A percentile compares a stretch with the other conserved stretches of the same genome.
These are phyloP conservation scores for Haliaeetus leucogaster DNA, from an alignment of 2,113 vertebrate species.

Conservation along the genomic window DNA sequence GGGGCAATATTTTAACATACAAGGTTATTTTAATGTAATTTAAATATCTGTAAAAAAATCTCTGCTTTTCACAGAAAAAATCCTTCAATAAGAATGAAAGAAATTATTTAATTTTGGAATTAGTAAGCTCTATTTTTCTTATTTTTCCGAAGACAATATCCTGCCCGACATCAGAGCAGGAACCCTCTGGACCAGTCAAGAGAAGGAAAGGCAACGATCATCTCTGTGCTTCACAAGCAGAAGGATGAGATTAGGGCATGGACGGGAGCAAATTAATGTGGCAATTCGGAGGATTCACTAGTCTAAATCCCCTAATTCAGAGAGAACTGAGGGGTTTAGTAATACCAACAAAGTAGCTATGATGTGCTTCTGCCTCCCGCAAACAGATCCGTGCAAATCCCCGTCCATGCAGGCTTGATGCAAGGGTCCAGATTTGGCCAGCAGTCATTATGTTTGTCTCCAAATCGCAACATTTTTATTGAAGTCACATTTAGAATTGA, in stretches of 20 bases:
- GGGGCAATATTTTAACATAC: neutral
- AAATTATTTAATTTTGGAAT: neutral
- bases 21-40: neutral
- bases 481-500: neutral
- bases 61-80: neutral
- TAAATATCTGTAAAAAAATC: neutral
- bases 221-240: fast-evolving
- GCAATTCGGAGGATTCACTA: neutral
- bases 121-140: fast-evolving
- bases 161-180: neutral
- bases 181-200: neutral
- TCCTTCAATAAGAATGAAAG: neutral
- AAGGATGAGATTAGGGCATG: neutral
- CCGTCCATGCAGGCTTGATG: neutral
- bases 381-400: neutral
- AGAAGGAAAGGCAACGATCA: fast-evolving
- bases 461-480: neutral
- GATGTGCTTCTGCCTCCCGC: neutral
- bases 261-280: neutral
- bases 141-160: neutral
- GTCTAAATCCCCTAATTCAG: neutral
- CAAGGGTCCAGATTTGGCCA: neutral
- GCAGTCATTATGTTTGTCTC: neutral
- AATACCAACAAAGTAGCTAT: neutral
- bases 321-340: slow-evolving; percentile 5